Evolutionary conservation across 2,113 vertebrate species (phyloP), one percentile per base, ranked within the genome.

Genomic region (Petroica traversi): DNA sequence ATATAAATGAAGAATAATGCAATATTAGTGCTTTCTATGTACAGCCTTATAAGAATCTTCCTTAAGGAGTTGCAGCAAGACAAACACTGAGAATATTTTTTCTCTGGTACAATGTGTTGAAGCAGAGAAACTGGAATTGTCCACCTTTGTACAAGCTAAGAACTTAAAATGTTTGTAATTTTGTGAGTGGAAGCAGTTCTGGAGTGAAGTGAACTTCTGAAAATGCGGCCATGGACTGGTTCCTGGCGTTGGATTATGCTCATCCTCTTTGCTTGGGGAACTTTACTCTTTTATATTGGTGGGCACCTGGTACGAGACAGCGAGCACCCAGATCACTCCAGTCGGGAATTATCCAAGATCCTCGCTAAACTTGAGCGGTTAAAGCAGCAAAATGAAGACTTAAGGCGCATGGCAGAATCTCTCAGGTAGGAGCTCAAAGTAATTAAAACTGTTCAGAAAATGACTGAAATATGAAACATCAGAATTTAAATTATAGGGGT

Each of bases 171-270:
- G 98, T 96, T 96, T 97, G 84, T 81, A 88, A 23, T 95, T 97
- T 96, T 96, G 94, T 98, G 98, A 98, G 92, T 74, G 93, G 78
- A 89, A 83, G 93, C 73, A 96, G 76, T 93, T 95, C 94, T 93
- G 80, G 78, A 95, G 94, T 94, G 97, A 98, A 91, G n/a, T 95
- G 97, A 98, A 96, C 97, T 97, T 96, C 96, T 98, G 97, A 99
- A 99, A 98, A 99, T 99, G 99, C 99, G 99, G 97, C 98, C 99
- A 98, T 99, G 99, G 99, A 99, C 99, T 91, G 99, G 99, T 93
- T 99, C 99, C 95, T 99, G 99, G 99, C 99, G 99, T 97, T 99
- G 99, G 99, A 99, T 99, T 98, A 99, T 99, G 98, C 99, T 99
- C 96, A 99, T 99, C 98, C 98, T 99, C 96, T 98, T 99, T 97